These are phyloP conservation scores for Teleopsis dalmanni DNA, from an alignment of 1,140 invertebrate species.

Conservation along the genomic window DNA sequence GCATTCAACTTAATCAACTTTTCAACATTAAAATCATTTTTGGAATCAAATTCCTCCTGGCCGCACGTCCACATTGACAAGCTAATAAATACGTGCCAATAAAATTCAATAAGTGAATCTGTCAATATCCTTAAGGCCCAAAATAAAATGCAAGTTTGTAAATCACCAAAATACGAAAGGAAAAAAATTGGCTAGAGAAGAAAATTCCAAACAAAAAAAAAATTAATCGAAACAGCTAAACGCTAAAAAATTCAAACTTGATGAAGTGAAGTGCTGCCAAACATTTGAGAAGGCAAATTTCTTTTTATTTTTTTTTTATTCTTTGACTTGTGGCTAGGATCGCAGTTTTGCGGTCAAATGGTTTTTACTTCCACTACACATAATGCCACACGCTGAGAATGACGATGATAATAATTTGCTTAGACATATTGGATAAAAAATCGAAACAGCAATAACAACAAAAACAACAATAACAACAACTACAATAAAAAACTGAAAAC, in stretches of 20 bases:
- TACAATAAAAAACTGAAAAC: too few species aligned
- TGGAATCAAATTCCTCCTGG: too few species aligned
- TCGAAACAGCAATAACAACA: background rate
- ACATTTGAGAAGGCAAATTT: conserved; percentile 4
- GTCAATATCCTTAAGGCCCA: too few species aligned
- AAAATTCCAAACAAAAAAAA: background rate
- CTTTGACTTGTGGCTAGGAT: too few species aligned
- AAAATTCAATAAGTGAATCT: conserved; percentile 11
- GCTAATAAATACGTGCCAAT: too few species aligned
- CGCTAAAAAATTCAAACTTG: background rate
- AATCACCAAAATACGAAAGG: background rate
- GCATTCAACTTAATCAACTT: too few species aligned
- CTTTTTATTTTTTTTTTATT: too few species aligned
- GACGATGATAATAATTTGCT: too few species aligned
- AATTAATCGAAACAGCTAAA: background rate
- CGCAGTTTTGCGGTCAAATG: conserved; percentile 10
- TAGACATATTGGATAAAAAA: too few species aligned
- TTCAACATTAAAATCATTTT: too few species aligned
- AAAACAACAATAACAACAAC: background rate
- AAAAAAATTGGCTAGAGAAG: background rate
- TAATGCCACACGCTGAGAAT: background rate
- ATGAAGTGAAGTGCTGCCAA: background rate
- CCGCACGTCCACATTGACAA: too few species aligned
- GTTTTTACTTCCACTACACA: background rate
- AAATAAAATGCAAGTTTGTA: too few species aligned